Evolutionary conservation across 2,888 invertebrate species (phyloP).

Genomic region (Blastobasis adustella): DNA sequence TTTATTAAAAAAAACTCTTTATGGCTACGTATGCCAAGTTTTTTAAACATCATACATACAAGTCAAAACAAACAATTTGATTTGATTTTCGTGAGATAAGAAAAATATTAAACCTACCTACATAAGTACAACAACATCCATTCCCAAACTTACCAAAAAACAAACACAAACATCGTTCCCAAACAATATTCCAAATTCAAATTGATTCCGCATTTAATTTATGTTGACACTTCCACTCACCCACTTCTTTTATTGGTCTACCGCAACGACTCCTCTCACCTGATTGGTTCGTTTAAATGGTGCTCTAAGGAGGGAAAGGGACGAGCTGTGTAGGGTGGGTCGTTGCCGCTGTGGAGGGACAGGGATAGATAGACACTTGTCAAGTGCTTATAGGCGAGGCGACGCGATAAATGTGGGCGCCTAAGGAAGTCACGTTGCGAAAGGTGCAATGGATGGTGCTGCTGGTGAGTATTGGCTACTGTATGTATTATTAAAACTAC

Average conservation of each 20-base stretch:
- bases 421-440: slow-evolving; percentile 49
- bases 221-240: slow-evolving; percentile 65
- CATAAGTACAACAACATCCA: no score
- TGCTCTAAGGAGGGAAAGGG: slow-evolving; percentile 51
- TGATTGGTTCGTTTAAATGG: slow-evolving; percentile 65
- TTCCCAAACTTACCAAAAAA: neutral
- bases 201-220: slow-evolving; percentile 38
- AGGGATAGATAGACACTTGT: slow-evolving; percentile 65
- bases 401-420: slow-evolving; percentile 51
- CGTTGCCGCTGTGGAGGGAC: slow-evolving; percentile 32
- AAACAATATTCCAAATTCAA: slow-evolving; percentile 27
- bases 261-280: slow-evolving; percentile 37
- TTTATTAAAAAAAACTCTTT: no score
- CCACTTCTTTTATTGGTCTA: slow-evolving; percentile 67
- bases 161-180: slow-evolving; percentile 13
- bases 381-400: slow-evolving; percentile 63
- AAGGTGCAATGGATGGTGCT: slow-evolving; percentile 32
- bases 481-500: no score
- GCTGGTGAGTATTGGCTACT: slow-evolving; percentile 33
- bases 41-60: no score
- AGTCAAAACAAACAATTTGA: no score
- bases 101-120: no score
- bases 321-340: slow-evolving; percentile 32
- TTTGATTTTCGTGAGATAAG: no score
- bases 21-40: no score